phyloP scores from a whole-genome alignment of 2,113 vertebrate genomes.

The Mobula hypostoma region DNA sequence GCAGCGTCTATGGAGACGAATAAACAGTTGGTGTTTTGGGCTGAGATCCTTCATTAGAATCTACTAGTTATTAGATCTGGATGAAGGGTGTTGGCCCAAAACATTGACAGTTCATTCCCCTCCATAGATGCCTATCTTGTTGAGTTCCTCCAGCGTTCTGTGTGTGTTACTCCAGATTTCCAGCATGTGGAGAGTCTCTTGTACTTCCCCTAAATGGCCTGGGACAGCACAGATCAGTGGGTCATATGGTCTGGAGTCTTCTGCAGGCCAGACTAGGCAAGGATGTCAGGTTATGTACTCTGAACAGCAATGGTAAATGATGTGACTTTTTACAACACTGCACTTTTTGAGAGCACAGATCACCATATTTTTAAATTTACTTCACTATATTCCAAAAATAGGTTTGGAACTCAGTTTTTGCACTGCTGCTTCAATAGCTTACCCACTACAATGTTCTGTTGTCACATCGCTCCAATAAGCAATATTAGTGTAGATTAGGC shows the following conservation, averaged over 20 bases:
- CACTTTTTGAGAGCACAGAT: neutral
- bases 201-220: neutral
- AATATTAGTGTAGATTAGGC: too few relatives aligned
- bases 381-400: neutral
- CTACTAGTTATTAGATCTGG: too few relatives aligned
- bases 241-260: neutral
- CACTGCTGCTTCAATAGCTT: neutral
- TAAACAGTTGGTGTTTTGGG: too few relatives aligned
- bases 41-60: too few relatives aligned
- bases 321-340: too few relatives aligned
- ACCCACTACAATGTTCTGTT: neutral
- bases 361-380: neutral
- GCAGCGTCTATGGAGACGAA: too few relatives aligned
- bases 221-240: neutral
- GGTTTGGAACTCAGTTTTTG: neutral
- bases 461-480: neutral
- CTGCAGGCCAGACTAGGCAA: neutral
- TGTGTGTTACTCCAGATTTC: too few relatives aligned
- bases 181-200: too few relatives aligned
- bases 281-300: neutral
- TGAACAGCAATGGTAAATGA: neutral
- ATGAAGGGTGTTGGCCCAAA: too few relatives aligned
- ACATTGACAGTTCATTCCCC: too few relatives aligned
- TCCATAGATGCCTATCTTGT: too few relatives aligned
- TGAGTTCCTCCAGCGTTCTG: too few relatives aligned